Evolutionary conservation across 2,888 invertebrate genomes (phyloP).

Genomic region (Polydrusus tereticollis): DNA sequence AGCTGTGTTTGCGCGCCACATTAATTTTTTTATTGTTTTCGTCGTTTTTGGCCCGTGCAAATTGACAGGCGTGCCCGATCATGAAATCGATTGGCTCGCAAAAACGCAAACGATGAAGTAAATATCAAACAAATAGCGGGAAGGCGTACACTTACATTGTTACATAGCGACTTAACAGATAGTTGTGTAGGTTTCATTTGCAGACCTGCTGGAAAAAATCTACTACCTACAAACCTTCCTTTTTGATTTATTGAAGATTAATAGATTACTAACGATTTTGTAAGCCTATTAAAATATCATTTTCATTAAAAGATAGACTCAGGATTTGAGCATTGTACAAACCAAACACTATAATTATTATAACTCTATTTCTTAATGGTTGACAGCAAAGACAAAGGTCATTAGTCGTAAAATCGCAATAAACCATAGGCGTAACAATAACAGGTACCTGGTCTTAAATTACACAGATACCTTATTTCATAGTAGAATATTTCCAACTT

Average conservation of each 20-base stretch:
- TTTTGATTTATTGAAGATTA: neutral
- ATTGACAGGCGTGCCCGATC: slow-evolving; percentile 7
- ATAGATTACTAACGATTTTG: neutral
- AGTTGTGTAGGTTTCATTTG: slow-evolving; percentile 16
- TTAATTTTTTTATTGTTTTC: slow-evolving; percentile 1
- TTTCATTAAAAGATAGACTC: neutral
- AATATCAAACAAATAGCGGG: slow-evolving; percentile 6
- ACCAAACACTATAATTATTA: too few species aligned
- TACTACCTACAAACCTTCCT: slow-evolving; percentile 4
- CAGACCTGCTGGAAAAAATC: neutral
- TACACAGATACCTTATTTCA: too few species aligned
- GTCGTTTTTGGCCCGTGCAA: neutral
- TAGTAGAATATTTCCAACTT: too few species aligned
- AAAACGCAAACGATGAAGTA: slow-evolving; percentile 1
- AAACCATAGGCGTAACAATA: too few species aligned
- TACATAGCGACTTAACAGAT: slow-evolving; percentile 1
- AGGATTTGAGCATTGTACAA: too few species aligned
- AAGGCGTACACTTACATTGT: slow-evolving; percentile 16
- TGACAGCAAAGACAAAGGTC: too few species aligned
- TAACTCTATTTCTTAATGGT: too few species aligned
- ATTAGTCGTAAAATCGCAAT: too few species aligned
- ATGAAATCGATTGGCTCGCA: slow-evolving; percentile 11
- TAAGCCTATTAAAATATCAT: neutral
- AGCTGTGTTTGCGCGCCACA: neutral
- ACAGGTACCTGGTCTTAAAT: too few species aligned